Evolutionary conservation across 2,797 vertebrate species (phyloP).

Genomic region (Lutjanus campechanus): DNA sequence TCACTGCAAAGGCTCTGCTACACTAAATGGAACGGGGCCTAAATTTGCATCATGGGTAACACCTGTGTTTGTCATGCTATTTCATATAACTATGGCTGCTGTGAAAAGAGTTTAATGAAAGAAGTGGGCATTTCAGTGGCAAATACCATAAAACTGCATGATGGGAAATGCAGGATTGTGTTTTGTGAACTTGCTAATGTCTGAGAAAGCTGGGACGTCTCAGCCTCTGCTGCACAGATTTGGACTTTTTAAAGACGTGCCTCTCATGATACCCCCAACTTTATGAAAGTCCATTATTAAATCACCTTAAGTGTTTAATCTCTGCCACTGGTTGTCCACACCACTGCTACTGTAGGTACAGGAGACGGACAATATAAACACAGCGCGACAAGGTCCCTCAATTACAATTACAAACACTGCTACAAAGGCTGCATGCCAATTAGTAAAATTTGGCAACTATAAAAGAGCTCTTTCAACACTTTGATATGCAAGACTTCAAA

Average conservation of each 20-base stretch:
- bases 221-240: not conserved
- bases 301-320: not conserved
- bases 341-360: not conserved
- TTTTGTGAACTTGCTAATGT: not conserved
- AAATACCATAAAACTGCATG: not conserved
- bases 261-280: not conserved
- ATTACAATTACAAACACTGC: constrained; percentile 34
- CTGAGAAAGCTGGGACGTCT: too few relatives aligned
- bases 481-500: constrained; percentile 38
- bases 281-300: not conserved
- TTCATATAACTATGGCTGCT: too few relatives aligned
- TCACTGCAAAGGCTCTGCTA: too few relatives aligned
- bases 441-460: constrained; percentile 22
- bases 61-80: too few relatives aligned
- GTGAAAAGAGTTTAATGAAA: too few relatives aligned
- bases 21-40: too few relatives aligned
- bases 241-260: too few relatives aligned
- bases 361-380: not conserved
- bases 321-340: not conserved
- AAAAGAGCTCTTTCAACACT: constrained; percentile 25
- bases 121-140: too few relatives aligned
- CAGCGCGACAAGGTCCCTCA: not conserved
- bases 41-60: too few relatives aligned
- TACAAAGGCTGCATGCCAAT: constrained; percentile 29
- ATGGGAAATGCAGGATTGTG: not conserved